Evolutionary conservation across 92 coral and sea anemone genomes (phyloP).

Genomic region (Porites lobata): DNA sequence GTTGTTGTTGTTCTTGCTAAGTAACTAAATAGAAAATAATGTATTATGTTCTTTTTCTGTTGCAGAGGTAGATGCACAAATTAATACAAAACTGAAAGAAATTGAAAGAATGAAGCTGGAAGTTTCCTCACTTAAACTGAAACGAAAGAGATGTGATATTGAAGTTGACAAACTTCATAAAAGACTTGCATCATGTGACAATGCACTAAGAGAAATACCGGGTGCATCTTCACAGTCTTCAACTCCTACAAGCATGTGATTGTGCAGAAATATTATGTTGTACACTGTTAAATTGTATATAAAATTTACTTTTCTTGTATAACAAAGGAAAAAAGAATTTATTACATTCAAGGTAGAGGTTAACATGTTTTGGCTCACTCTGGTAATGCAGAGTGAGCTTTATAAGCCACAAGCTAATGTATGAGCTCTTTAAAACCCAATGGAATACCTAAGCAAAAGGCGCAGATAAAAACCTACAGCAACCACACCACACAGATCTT

Average conservation of each 20-base stretch:
- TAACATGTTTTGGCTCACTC: neutral
- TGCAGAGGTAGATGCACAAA: constrained; percentile 91
- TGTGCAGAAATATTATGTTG: neutral
- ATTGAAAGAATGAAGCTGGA: constrained; percentile 97
- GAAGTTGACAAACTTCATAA: constrained; percentile 87
- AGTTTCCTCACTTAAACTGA: constrained; percentile 78
- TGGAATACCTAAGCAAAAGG: too few relatives aligned
- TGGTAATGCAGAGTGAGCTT: too few relatives aligned
- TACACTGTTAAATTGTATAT: neutral
- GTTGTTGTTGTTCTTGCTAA: too few relatives aligned
- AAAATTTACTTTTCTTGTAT: neutral
- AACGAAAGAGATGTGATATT: constrained; percentile 93
- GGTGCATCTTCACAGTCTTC: constrained; percentile 19
- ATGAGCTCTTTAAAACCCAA: too few relatives aligned
- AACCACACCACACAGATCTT: too few relatives aligned
- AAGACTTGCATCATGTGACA: constrained; percentile 93
- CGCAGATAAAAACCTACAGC: too few relatives aligned
- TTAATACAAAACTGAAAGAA: constrained; percentile 87
- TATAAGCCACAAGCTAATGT: too few relatives aligned
- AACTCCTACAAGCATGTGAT: constrained; percentile 34
- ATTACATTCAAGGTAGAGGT: neutral
- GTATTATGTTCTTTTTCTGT: neutral
- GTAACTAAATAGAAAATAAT: too few relatives aligned
- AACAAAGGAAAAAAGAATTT: neutral
- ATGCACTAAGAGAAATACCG: constrained; percentile 92